phyloP scores from a whole-genome alignment of 2,113 vertebrate genomes.

The Azemiops feae region DNA sequence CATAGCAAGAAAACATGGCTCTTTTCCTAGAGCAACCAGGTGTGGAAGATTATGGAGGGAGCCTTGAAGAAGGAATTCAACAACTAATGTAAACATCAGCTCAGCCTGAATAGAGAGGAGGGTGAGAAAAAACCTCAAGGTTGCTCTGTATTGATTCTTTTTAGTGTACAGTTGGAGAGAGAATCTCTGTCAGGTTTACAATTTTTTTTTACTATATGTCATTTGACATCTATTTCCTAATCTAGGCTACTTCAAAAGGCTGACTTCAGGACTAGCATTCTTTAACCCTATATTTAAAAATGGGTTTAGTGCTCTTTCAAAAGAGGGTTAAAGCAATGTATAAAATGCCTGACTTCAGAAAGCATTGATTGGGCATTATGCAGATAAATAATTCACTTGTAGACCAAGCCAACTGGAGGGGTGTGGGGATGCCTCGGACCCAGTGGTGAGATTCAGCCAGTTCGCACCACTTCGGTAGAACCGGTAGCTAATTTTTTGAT shows the following conservation, averaged over 20 bases:
- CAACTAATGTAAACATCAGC: background rate
- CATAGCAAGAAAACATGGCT: background rate
- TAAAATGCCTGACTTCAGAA: background rate
- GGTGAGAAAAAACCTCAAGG: background rate
- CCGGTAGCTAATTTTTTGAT: too few species aligned
- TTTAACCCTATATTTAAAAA: background rate
- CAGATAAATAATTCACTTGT: background rate
- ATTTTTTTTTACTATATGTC: background rate
- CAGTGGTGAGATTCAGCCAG: too few species aligned
- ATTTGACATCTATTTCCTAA: background rate
- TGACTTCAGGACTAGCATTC: background rate
- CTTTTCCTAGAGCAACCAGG: background rate
- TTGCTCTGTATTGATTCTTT: background rate
- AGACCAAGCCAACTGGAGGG: background rate
- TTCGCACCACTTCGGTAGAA: too few species aligned
- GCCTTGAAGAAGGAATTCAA: background rate
- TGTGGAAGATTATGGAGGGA: background rate
- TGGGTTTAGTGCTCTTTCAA: background rate
- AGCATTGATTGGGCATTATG: background rate
- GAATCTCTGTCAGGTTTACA: background rate
- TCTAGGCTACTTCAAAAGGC: background rate
- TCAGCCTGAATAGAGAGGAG: background rate
- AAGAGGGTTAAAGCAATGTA: too few species aligned
- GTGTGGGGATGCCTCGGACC: background rate
- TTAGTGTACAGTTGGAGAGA: background rate